These are phyloP conservation scores for Alviniconcha marisindica DNA, from an alignment of 1,140 invertebrate genomes.

Conservation along the genomic window DNA sequence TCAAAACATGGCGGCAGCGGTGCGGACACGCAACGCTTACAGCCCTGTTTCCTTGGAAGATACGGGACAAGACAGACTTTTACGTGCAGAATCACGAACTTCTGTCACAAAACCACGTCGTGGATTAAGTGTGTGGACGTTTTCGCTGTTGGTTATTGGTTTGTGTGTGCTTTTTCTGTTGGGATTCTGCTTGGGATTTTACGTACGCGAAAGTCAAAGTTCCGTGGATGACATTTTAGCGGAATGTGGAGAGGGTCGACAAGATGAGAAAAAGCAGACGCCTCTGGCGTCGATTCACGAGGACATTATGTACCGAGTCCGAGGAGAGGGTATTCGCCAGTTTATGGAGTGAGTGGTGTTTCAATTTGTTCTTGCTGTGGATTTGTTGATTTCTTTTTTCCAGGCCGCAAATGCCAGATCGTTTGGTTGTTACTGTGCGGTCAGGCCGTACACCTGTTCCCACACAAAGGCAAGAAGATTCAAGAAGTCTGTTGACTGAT, in stretches of 20 bases:
- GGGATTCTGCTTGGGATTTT: slow-evolving; percentile 31
- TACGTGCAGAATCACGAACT: background rate
- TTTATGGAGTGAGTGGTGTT: slow-evolving; percentile 10
- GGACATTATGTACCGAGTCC: slow-evolving; percentile 24
- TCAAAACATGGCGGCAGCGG: slow-evolving; percentile 31
- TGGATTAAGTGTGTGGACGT: slow-evolving; percentile 14
- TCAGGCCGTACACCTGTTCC: too few species aligned
- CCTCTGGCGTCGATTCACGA: background rate
- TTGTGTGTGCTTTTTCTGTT: slow-evolving; percentile 25
- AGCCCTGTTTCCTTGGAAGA: slow-evolving; percentile 11
- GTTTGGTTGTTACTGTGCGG: background rate
- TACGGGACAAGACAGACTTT: slow-evolving; percentile 14
- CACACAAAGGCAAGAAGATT: background rate
- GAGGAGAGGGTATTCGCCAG: background rate
- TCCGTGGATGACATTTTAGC: slow-evolving; percentile 4
- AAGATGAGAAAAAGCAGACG: background rate
- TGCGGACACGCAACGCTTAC: slow-evolving; percentile 12
- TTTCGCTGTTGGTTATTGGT: slow-evolving; percentile 10
- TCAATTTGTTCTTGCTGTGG: background rate
- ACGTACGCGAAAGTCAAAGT: slow-evolving; percentile 28
- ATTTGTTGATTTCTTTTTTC: background rate
- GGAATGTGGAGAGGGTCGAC: background rate
- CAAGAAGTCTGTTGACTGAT: background rate
- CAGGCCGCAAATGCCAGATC: background rate
- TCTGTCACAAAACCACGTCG: slow-evolving; percentile 14